These are phyloP conservation scores for Glaucidium brasilianum DNA, from an alignment of 2,113 vertebrate genomes.

Conservation along the genomic window DNA sequence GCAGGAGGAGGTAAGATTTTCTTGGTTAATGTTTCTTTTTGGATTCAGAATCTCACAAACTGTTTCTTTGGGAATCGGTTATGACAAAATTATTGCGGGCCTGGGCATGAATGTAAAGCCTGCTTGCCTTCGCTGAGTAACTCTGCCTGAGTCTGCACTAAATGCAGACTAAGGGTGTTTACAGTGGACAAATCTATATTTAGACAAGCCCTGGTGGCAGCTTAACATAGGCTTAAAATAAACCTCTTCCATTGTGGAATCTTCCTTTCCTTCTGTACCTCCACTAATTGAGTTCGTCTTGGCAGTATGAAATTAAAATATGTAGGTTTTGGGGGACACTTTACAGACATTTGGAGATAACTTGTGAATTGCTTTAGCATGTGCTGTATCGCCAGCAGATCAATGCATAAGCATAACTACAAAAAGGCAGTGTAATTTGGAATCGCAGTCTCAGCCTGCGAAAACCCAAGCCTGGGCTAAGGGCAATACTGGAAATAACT, in stretches of 20 bases:
- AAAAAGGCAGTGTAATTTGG: background rate
- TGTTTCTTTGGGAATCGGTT: background rate
- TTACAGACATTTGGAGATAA: background rate
- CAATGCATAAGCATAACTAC: background rate
- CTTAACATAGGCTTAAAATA: conserved; percentile 42
- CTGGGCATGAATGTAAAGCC: background rate
- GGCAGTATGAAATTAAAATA: background rate
- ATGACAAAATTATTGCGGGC: background rate
- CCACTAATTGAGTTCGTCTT: background rate
- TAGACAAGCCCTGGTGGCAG: conserved; percentile 2
- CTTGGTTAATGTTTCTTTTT: background rate
- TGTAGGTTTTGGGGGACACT: background rate
- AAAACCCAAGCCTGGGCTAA: background rate
- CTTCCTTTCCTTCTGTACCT: background rate
- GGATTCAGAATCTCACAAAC: background rate
- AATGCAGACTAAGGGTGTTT: conserved; percentile 40
- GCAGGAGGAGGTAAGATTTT: background rate
- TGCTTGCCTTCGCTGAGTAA: conserved; percentile 8
- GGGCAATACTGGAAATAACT: background rate
- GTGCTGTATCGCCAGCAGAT: background rate
- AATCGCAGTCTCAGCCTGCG: background rate
- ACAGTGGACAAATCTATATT: conserved; percentile 34
- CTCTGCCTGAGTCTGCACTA: background rate
- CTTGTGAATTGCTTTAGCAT: background rate
- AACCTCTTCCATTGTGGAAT: background rate